Conservation (phyloP, 2,113 vertebrate species). For the Phyllostomus hastatus region DNA sequence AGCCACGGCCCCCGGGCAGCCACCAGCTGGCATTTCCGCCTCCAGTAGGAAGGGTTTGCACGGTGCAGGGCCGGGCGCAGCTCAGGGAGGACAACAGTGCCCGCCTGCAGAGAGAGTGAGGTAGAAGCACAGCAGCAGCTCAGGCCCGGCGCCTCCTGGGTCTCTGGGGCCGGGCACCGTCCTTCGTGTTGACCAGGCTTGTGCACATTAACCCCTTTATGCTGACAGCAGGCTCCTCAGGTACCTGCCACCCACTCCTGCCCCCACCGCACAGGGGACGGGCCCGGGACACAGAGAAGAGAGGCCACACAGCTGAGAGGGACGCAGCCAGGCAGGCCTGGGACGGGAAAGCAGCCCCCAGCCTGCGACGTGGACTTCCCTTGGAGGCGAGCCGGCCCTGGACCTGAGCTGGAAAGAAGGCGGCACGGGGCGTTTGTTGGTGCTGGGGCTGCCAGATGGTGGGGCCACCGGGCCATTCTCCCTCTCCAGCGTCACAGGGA, state of each 20-base stretch:
- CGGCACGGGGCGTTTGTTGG: not conserved
- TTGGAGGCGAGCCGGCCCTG: not conserved
- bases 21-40: not conserved
- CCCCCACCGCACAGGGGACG: not conserved
- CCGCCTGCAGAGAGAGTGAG: rapidly evolving
- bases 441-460: not conserved
- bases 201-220: not conserved
- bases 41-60: not conserved
- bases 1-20: not conserved
- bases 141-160: not conserved
- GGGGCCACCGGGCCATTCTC: not conserved
- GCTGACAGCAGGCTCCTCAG: not conserved
- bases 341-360: not conserved
- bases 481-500: not conserved
- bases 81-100: not conserved
- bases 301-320: not conserved
- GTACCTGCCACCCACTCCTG: not conserved
- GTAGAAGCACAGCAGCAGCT: not conserved
- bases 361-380: not conserved
- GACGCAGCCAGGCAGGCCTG: not conserved
- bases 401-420: not conserved
- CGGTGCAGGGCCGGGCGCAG: not conserved
- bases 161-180: not conserved
- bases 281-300: not conserved
- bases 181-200: not conserved